A percentile compares a stretch with the other conserved stretches of the same genome.
These are phyloP conservation scores for Trematomus loennbergii DNA, from an alignment of 2,113 vertebrate genomes.

Conservation along the genomic window DNA sequence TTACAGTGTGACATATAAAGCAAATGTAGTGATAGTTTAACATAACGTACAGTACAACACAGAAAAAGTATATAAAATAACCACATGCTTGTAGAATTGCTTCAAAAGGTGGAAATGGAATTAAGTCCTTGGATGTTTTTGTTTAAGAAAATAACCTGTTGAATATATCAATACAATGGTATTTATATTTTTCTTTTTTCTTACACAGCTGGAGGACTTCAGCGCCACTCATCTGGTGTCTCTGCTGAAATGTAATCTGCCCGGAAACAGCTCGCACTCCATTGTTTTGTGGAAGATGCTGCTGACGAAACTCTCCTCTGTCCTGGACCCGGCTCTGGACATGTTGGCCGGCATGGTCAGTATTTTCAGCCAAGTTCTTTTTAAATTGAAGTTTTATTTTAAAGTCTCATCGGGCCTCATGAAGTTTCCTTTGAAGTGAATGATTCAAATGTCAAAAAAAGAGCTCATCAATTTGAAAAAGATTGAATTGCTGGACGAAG, in stretches of 20 bases:
- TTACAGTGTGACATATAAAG: too few relatives aligned
- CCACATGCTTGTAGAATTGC: not conserved
- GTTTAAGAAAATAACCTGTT: too few relatives aligned
- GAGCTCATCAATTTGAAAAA: too few relatives aligned
- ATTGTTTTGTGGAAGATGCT: constrained; percentile 77
- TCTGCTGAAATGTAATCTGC: constrained; percentile 74
- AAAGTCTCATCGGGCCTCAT: too few relatives aligned
- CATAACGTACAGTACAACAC: not conserved
- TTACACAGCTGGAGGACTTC: constrained; percentile 65
- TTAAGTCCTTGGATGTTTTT: too few relatives aligned
- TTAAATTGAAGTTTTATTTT: too few relatives aligned
- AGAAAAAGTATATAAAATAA: not conserved
- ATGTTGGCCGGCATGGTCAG: constrained; percentile 61
- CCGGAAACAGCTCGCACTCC: constrained; percentile 62
- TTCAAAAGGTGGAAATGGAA: too few relatives aligned
- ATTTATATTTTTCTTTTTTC: too few relatives aligned
- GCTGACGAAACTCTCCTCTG: constrained; percentile 56
- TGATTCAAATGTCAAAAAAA: too few relatives aligned
- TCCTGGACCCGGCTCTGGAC: constrained; percentile 77
- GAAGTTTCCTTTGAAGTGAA: too few relatives aligned
- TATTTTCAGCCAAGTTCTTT: not conserved
- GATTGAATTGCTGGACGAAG: too few relatives aligned
- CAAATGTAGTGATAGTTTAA: not conserved
- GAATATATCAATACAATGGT: too few relatives aligned
- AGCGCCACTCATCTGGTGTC: constrained; percentile 69